These are phyloP conservation scores for Eugnorisma glareosa DNA, from an alignment of 2,888 invertebrate species.

Conservation along the genomic window DNA sequence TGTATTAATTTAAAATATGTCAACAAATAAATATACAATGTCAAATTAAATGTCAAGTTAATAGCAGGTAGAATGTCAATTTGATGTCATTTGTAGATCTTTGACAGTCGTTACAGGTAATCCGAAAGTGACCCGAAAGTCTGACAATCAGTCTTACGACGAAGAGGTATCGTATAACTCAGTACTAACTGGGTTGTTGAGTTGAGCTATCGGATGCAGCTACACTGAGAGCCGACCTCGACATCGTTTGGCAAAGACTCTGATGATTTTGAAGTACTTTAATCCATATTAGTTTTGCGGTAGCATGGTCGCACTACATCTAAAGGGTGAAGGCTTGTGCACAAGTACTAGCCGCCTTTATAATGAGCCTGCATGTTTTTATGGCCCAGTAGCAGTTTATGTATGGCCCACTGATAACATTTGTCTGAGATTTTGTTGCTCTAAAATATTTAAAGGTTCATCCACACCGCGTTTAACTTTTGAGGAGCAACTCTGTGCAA, in stretches of 20 bases:
- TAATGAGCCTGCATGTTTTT: slow-evolving; percentile 25
- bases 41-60: too few relatives aligned
- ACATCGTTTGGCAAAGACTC: neutral
- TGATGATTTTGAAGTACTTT: neutral
- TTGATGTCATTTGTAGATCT: neutral
- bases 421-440: neutral
- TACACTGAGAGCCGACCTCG: neutral
- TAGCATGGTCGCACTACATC: slow-evolving; percentile 8
- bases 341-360: slow-evolving; percentile 13
- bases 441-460: neutral
- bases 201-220: neutral
- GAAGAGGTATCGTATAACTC: neutral
- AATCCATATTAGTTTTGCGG: neutral
- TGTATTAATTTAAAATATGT: too few relatives aligned
- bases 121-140: too few relatives aligned
- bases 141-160: too few relatives aligned
- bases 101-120: neutral
- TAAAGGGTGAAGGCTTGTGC: neutral
- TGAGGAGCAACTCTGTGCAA: too few relatives aligned
- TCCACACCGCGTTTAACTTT: too few relatives aligned
- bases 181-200: neutral
- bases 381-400: slow-evolving; percentile 8
- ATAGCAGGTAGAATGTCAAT: too few relatives aligned
- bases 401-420: neutral
- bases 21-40: too few relatives aligned